Base-by-base conservation (phyloP, 2,888 invertebrate species). In the Timema podura region DNA sequence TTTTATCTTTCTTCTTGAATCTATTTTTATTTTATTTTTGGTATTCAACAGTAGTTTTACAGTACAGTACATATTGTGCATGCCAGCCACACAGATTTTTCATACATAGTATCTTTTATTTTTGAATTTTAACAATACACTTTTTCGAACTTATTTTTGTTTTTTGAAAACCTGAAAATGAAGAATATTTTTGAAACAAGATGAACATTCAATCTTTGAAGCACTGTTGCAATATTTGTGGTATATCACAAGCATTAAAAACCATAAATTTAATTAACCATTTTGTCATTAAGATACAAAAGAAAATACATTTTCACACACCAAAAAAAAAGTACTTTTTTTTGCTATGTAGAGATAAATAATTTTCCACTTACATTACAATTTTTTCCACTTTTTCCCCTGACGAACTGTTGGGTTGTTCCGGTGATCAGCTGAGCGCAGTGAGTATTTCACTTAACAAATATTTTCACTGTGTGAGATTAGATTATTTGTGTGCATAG, bases 341-440 rank as follows among this genome's bases (percentile, higher is more conserved):
- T 73, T 73, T 73, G 70, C 69, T 71, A 67, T 73, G 73, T 72
- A 73, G 70, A 70, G 69, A 70, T 72, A 73, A 72, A 67, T 70
- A 71, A 71, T 72, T 72, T 73, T 74, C 72, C 74, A 74, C 73
- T 74, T 73, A 81, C 80, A 81, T 81, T 81, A 82, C 81, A 75
- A 75, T 77, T 77, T 85, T 84, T 84, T 84, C 84, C 84, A 83
- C 83, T 71, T 75, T 80, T 80, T 85, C 85, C 86, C 86, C 85
- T 86, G 85, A 86, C 86, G 87, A 70, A 71, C 87, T 88, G 85
- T 85, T 87, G 87, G 87, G 86, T 86, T 85, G 83, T 86, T 87
- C 85, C 86, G 83, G 87, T 87, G 83, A 83, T 85, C 88, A 88
- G 88, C 85, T 80, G 82, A 85, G 81, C 86, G 86, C 86, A 87